A percentile compares a stretch with the other conserved stretches of the same genome.
phyloP scores from a whole-genome alignment of 2,113 vertebrate genomes.

The Loxodonta africana region DNA sequence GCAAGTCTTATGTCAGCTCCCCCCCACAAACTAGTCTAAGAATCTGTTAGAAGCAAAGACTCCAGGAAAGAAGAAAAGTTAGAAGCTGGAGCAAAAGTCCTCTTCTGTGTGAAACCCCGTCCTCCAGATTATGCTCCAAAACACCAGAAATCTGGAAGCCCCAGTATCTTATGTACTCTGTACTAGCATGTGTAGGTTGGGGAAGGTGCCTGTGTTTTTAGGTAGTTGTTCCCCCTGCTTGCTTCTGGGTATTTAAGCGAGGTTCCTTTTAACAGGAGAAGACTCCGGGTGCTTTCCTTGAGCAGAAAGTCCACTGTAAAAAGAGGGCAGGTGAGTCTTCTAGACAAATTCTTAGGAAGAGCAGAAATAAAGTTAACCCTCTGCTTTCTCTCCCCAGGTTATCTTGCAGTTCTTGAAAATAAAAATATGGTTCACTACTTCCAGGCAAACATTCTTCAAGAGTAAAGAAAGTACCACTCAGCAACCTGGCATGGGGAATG shows the following conservation, averaged over 20 bases:
- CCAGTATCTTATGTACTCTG: neutral
- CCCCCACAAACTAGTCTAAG: neutral
- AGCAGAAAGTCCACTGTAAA: neutral
- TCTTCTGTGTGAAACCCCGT: neutral
- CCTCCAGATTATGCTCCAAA: too few relatives aligned
- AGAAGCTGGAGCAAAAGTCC: neutral
- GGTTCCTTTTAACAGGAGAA: neutral
- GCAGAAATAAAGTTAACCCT: neutral
- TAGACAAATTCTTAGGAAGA: neutral
- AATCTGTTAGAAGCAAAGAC: neutral
- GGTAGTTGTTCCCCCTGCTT: neutral
- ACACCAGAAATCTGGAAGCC: fast-evolving
- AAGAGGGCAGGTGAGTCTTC: neutral
- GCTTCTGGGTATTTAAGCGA: neutral
- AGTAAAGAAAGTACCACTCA: neutral
- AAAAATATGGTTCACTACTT: neutral
- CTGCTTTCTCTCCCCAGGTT: neutral
- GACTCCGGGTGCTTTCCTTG: neutral
- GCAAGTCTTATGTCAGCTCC: neutral
- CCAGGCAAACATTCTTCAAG: neutral
- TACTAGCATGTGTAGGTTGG: fast-evolving
- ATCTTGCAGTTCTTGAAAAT: neutral
- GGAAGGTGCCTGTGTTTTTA: neutral
- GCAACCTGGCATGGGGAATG: neutral
- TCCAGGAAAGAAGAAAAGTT: neutral